phyloP scores from a whole-genome alignment of 2,797 vertebrate species.

The Pseudotriccus pelzelni region DNA sequence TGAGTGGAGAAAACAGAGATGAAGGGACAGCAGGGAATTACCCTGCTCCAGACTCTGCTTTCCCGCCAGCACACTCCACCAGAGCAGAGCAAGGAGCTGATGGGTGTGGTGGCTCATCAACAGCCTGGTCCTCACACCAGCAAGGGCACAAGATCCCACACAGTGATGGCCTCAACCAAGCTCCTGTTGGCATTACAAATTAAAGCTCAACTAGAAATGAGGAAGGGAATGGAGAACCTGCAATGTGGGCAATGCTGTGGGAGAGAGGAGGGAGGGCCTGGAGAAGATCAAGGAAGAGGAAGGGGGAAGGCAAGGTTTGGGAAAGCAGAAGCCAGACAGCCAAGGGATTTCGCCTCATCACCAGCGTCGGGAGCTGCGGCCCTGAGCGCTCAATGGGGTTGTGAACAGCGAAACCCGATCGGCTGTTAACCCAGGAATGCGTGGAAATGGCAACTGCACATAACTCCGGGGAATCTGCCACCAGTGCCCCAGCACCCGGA shows the following conservation, averaged over 20 bases:
- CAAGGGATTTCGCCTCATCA: constrained; percentile 74
- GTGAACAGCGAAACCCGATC: constrained; percentile 70
- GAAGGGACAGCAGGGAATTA: not conserved
- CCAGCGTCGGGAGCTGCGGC: constrained; percentile 20
- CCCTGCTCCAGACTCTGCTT: not conserved
- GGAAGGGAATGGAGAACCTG: not conserved
- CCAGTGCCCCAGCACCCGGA: constrained; percentile 73
- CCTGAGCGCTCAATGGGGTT: constrained; percentile 28
- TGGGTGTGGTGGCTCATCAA: not conserved
- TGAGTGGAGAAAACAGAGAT: not conserved
- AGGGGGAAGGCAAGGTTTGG: not conserved
- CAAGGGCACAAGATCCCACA: not conserved
- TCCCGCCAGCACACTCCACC: not conserved
- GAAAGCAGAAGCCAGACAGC: constrained; percentile 70
- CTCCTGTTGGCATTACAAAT: not conserved
- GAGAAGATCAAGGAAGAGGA: not conserved
- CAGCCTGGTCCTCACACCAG: not conserved
- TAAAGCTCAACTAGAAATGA: not conserved
- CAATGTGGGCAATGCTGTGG: rapidly evolving
- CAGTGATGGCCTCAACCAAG: rapidly evolving
- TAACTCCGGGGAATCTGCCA: constrained; percentile 58
- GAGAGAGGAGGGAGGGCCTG: not conserved
- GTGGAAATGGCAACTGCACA: constrained; percentile 76
- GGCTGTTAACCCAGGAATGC: constrained; percentile 74
- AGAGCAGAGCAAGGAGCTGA: not conserved